phyloP scores from a whole-genome alignment of 2,888 invertebrate species.

The Crossocerus cetratus region DNA sequence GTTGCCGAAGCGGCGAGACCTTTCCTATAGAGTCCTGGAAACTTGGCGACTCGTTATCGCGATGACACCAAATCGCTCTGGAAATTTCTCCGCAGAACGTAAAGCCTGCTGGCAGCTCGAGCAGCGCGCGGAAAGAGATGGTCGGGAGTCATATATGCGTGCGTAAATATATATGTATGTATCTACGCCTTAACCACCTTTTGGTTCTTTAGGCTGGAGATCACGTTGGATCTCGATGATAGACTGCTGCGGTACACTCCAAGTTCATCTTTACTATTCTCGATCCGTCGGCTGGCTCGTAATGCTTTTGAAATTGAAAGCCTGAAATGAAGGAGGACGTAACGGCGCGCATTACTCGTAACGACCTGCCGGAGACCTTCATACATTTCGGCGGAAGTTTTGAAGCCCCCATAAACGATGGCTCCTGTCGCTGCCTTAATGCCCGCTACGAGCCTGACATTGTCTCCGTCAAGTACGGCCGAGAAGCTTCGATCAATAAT shows the following conservation, averaged over 20 bases:
- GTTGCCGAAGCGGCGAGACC: conserved; percentile 33
- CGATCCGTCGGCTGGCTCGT: conserved; percentile 23
- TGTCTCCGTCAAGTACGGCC: conserved; percentile 9
- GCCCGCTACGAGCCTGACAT: conserved; percentile 21
- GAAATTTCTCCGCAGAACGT: conserved; percentile 26
- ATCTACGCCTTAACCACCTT: too few species aligned
- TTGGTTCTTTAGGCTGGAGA: too few species aligned
- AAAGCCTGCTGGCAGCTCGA: conserved; percentile 1
- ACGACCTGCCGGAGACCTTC: conserved; percentile 31
- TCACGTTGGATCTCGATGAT: conserved; percentile 24
- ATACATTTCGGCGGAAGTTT: conserved; percentile 26
- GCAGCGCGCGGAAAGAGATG: conserved; percentile 12
- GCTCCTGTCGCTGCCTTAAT: conserved; percentile 16
- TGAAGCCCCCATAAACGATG: conserved; percentile 22
- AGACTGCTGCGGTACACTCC: conserved; percentile 27
- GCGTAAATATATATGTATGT: neutral
- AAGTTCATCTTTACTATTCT: conserved; percentile 42
- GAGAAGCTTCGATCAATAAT: neutral
- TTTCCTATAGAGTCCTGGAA: conserved; percentile 20
- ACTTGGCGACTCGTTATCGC: conserved; percentile 21
- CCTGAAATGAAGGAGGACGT: conserved; percentile 29
- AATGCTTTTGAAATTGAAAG: conserved; percentile 33
- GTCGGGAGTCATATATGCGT: conserved; percentile 3
- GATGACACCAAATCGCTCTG: conserved; percentile 26
- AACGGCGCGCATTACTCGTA: conserved; percentile 36